phyloP scores from a whole-genome alignment of 2,113 vertebrate species.

The Elephas maximus region DNA sequence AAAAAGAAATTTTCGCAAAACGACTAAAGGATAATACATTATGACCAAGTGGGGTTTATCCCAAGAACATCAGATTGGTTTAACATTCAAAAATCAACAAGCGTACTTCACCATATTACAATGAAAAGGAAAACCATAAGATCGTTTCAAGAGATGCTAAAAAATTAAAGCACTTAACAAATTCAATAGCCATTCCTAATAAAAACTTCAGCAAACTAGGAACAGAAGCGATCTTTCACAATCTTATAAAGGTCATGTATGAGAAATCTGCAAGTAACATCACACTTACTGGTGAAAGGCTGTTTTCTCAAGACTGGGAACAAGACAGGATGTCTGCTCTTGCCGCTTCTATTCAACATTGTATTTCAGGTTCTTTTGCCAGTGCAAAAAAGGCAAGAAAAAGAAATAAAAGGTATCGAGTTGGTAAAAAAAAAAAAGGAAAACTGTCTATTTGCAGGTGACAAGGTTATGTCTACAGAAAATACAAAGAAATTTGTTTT shows the following conservation, averaged over 20 bases:
- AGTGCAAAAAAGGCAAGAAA: too few relatives aligned
- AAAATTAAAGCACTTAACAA: not conserved
- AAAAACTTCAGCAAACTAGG: not conserved
- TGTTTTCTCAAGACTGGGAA: not conserved
- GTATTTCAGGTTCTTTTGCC: too few relatives aligned
- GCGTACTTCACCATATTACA: not conserved
- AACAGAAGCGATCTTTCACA: not conserved
- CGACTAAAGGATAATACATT: not conserved
- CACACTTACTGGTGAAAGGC: not conserved
- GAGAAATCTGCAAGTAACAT: not conserved
- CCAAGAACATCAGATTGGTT: not conserved
- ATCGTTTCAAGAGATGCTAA: not conserved
- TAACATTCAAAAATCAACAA: not conserved
- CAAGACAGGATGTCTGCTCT: not conserved
- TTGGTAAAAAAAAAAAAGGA: too few relatives aligned
- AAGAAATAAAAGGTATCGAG: too few relatives aligned
- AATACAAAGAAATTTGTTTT: not conserved
- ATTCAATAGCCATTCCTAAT: not conserved
- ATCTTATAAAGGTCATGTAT: not conserved
- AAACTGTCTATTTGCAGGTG: too few relatives aligned
- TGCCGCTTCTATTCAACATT: not conserved
- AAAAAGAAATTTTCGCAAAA: not conserved
- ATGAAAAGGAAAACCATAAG: not conserved
- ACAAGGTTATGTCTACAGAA: not conserved
- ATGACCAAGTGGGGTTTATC: not conserved